phyloP scores from a whole-genome alignment of 2,113 vertebrate genomes.

The Agapornis roseicollis region DNA sequence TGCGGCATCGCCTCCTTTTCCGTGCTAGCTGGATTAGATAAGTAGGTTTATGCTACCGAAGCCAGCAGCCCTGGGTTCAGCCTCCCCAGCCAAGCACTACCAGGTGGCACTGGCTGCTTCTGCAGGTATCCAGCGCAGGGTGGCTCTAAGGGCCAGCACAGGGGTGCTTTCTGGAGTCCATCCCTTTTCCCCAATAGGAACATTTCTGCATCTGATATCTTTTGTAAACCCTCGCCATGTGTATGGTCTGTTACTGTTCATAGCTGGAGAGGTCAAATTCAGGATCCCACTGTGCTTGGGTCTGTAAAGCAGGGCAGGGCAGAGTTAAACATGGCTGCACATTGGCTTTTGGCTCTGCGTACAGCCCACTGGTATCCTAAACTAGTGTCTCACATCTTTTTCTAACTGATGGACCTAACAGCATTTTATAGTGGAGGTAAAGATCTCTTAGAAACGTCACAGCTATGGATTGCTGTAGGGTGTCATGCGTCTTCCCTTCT shows the following conservation, averaged over 20 bases:
- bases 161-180: not conserved
- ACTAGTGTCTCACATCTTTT: not conserved
- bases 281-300: not conserved
- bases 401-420: not conserved
- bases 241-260: not conserved
- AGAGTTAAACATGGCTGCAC: not conserved
- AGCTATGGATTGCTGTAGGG: not conserved
- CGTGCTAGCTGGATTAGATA: not conserved
- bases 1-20: not conserved
- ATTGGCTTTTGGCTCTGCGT: not conserved
- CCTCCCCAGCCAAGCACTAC: not conserved
- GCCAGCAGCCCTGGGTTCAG: not conserved
- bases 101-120: not conserved
- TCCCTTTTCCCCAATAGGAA: not conserved
- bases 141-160: not conserved
- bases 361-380: not conserved
- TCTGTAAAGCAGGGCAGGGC: not conserved
- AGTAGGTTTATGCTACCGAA: not conserved
- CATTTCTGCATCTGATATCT: not conserved
- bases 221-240: rapidly evolving
- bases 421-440: not conserved
- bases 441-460: not conserved
- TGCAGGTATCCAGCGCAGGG: not conserved
- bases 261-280: not conserved
- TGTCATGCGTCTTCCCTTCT: not conserved